These are phyloP conservation scores for Drosophila parabipectinata DNA, from an alignment of 1,140 invertebrate species.

Conservation along the genomic window DNA sequence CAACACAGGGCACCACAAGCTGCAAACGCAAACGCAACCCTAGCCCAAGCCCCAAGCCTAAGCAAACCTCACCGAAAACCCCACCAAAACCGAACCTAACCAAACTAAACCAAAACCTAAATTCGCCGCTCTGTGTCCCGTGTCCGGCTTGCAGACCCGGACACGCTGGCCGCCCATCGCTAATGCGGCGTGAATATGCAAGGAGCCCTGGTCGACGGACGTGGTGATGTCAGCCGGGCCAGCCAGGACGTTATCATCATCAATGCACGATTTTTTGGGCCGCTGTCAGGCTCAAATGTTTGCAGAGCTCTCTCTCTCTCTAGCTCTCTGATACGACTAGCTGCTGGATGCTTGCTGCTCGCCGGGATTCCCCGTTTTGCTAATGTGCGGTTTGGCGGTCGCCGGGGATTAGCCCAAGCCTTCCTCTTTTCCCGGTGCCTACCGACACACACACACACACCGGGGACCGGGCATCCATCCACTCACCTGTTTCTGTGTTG, in stretches of 20 bases:
- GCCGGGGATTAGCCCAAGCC: constrained; percentile 63
- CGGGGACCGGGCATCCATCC: not conserved
- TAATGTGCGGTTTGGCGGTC: constrained; percentile 76
- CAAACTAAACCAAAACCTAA: constrained; percentile 47
- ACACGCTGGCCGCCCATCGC: constrained; percentile 45
- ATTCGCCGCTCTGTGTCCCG: constrained; percentile 25
- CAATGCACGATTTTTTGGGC: constrained; percentile 72
- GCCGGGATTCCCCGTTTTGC: constrained; percentile 50
- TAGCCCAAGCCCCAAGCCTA: constrained; percentile 8
- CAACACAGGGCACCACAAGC: constrained; percentile 67
- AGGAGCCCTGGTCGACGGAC: constrained; percentile 33
- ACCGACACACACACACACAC: constrained; percentile 5
- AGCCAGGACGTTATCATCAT: constrained; percentile 69
- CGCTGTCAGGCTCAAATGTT: constrained; percentile 55
- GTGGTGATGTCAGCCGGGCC: constrained; percentile 19
- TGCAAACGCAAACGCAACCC: constrained; percentile 12
- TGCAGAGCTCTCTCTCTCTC: constrained; percentile 23
- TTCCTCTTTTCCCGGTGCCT: not conserved
- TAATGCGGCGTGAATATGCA: constrained; percentile 82
- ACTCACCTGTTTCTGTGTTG: constrained; percentile 20
- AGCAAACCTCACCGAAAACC: constrained; percentile 1
- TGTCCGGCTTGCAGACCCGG: constrained; percentile 39
- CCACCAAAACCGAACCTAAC: constrained; percentile 34
- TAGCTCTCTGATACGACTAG: not conserved
- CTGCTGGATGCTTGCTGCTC: not conserved